Conservation (phyloP, 2,113 vertebrate species). For the Vireo altiloquus region DNA sequence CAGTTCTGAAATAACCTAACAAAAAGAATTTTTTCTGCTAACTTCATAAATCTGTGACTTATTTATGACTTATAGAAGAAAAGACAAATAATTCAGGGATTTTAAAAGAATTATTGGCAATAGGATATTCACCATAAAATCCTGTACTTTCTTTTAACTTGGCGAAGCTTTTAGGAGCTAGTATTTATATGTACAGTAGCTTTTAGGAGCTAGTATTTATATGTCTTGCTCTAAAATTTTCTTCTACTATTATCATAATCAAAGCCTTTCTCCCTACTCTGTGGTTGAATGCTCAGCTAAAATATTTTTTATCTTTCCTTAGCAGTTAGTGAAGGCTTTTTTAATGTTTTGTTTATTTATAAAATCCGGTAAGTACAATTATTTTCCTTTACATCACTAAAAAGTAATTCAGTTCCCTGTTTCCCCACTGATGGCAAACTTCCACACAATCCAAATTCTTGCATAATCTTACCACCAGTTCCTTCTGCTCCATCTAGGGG, state of each 20-base stretch:
- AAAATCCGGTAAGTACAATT: not conserved
- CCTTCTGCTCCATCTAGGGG: not conserved
- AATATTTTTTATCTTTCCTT: not conserved
- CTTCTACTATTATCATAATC: not conserved
- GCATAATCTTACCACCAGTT: not conserved
- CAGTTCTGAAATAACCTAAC: not conserved
- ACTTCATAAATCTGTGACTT: not conserved
- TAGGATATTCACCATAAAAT: not conserved
- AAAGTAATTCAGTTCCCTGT: not conserved
- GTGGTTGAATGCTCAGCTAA: not conserved
- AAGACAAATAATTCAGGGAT: not conserved
- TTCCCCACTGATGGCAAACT: not conserved
- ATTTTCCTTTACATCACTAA: not conserved
- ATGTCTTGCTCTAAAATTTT: not conserved
- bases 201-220: not conserved
- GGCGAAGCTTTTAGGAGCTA: not conserved
- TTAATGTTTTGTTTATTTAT: not conserved
- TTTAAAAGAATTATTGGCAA: not conserved
- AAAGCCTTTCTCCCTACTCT: not conserved
- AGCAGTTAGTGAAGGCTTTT: not conserved
- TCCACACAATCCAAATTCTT: not conserved
- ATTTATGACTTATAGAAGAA: not conserved
- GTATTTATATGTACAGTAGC: not conserved
- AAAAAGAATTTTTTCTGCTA: not conserved
- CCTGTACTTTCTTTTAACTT: not conserved